Percentiles rank a stretch among this genome's conserved stretches.
Evolutionary conservation across 2,888 invertebrate genomes (phyloP).

Genomic region (Tiliacea aurago): DNA sequence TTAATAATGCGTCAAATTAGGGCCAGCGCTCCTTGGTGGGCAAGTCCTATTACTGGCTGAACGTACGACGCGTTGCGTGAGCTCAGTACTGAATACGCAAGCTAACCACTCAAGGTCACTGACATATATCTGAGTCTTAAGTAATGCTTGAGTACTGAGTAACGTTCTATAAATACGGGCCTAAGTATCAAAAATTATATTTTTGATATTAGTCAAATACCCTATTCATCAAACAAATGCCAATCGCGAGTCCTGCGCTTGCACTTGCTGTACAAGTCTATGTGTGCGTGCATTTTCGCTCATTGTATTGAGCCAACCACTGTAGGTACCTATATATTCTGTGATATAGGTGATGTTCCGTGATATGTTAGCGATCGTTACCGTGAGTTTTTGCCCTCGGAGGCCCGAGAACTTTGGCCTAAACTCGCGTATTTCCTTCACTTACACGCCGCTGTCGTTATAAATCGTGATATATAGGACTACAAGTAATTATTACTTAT

Average conservation of each 20-base stretch:
- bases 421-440: conserved; percentile 68
- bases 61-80: too few relatives aligned
- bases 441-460: conserved; percentile 61
- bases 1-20: too few relatives aligned
- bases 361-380: conserved; percentile 63
- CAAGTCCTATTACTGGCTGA: too few relatives aligned
- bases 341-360: conserved; percentile 41
- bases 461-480: conserved; percentile 66
- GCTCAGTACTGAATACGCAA: too few relatives aligned
- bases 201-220: neutral
- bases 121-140: too few relatives aligned
- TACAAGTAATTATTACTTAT: conserved; percentile 67
- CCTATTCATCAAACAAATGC: neutral
- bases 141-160: too few relatives aligned
- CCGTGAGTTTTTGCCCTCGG: conserved; percentile 61
- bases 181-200: neutral
- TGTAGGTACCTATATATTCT: neutral
- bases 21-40: too few relatives aligned
- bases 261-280: neutral
- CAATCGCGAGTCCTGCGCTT: neutral
- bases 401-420: conserved; percentile 59
- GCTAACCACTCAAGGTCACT: too few relatives aligned
- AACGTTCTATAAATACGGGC: too few relatives aligned
- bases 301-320: neutral
- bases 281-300: neutral